phyloP scores from a whole-genome alignment of 1,140 invertebrate species.

The Nomia melanderi region DNA sequence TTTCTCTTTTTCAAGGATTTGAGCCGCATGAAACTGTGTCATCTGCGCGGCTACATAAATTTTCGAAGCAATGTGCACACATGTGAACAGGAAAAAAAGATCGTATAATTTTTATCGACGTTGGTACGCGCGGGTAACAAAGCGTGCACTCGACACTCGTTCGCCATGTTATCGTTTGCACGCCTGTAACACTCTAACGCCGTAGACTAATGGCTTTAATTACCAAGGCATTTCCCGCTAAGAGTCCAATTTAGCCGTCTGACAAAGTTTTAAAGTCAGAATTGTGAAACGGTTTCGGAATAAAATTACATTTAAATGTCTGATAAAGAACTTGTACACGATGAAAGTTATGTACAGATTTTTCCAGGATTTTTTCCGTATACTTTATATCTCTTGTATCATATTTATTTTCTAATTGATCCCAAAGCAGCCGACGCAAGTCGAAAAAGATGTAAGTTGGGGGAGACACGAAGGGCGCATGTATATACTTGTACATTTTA shows the following conservation, averaged over 20 bases:
- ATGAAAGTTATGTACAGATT: neutral
- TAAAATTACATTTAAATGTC: constrained; percentile 2
- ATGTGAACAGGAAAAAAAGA: constrained; percentile 4
- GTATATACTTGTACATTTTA: too few relatives aligned
- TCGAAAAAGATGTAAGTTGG: too few relatives aligned
- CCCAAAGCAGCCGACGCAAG: too few relatives aligned
- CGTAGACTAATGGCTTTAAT: constrained; percentile 69
- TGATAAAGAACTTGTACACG: neutral
- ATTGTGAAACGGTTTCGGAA: neutral
- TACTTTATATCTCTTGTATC: too few relatives aligned
- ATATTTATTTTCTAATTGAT: too few relatives aligned
- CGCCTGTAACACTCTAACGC: constrained; percentile 39
- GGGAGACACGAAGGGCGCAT: too few relatives aligned
- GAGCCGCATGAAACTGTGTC: constrained; percentile 13
- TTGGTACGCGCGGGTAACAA: constrained; percentile 5
- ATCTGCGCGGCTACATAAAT: neutral
- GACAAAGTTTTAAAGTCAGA: constrained; percentile 43
- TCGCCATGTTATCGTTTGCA: constrained; percentile 26
- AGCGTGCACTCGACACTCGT: constrained; percentile 20
- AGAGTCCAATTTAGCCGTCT: constrained; percentile 66
- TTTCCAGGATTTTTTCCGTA: neutral
- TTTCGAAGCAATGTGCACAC: neutral
- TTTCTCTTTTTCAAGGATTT: neutral
- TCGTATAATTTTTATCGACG: constrained; percentile 16
- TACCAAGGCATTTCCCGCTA: constrained; percentile 63